Percentiles rank a stretch among this genome's conserved stretches.
Evolutionary conservation across 2,113 vertebrate species (phyloP).

Genomic region (Ailuropoda melanoleuca): DNA sequence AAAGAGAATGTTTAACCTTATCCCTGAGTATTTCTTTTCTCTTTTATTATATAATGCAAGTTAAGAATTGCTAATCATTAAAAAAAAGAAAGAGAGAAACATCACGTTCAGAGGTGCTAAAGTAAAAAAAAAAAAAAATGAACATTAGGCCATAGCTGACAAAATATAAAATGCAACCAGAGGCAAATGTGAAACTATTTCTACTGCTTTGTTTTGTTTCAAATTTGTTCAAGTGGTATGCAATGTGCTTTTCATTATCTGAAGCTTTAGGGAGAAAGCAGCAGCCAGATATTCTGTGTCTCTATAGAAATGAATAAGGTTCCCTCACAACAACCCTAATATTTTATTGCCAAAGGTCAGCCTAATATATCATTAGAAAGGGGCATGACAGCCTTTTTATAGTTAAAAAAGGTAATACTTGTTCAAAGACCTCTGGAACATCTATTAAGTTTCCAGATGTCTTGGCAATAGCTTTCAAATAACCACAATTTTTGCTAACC

Average conservation of each 20-base stretch:
- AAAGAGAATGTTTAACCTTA: neutral
- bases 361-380: neutral
- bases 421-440: neutral
- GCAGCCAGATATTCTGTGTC: neutral
- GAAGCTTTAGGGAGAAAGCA: neutral
- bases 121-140: neutral
- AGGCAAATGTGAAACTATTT: neutral
- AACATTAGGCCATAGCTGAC: neutral
- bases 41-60: neutral
- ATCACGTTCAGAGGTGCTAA: neutral
- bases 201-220: neutral
- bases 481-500: neutral
- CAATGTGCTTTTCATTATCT: neutral
- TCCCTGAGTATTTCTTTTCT: neutral
- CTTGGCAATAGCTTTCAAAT: neutral
- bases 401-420: neutral
- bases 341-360: neutral
- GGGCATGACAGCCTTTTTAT: neutral
- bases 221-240: neutral
- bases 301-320: neutral
- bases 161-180: neutral
- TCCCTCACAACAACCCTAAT: neutral
- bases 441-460: constrained; percentile 36
- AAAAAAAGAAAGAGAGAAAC: neutral
- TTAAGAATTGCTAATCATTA: neutral